Conservation (phyloP, 2,797 vertebrate species). For the Parotocinclus haroldoi region DNA sequence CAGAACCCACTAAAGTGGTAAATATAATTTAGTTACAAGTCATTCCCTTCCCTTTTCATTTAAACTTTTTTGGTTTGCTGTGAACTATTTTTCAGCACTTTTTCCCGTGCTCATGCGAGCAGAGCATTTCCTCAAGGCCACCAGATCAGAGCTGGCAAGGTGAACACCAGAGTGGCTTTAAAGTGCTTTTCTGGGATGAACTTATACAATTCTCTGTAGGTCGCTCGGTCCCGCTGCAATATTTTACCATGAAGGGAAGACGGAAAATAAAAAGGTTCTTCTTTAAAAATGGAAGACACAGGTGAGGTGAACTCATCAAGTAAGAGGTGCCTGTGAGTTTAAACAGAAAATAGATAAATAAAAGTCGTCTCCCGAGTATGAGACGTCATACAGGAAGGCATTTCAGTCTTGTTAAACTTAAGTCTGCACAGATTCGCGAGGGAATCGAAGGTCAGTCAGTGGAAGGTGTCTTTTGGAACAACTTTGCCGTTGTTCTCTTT, state of each 20-base stretch:
- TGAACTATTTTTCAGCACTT: constrained; percentile 27
- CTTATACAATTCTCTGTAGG: constrained; percentile 66
- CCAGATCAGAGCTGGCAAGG: constrained; percentile 58
- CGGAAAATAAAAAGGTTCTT: constrained; percentile 55
- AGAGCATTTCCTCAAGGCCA: constrained; percentile 61
- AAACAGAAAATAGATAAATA: constrained; percentile 19
- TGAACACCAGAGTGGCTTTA: constrained; percentile 59
- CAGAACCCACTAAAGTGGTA: too few species aligned
- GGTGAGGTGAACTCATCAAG: constrained; percentile 61
- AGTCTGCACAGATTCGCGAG: neutral
- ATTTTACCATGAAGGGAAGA: constrained; percentile 49
- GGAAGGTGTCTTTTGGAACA: constrained; percentile 24
- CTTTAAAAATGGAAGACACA: constrained; percentile 56
- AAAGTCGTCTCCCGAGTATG: neutral
- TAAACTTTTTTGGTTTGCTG: constrained; percentile 35
- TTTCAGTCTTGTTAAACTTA: too few species aligned
- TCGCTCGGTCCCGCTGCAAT: constrained; percentile 60
- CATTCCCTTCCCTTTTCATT: constrained; percentile 28
- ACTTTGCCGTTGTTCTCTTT: constrained; percentile 43
- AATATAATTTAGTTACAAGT: neutral
- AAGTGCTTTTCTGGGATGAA: constrained; percentile 65
- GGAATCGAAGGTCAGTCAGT: constrained; percentile 35
- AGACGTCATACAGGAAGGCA: too few species aligned
- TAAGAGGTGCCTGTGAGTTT: constrained; percentile 35
- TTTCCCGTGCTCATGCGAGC: constrained; percentile 12